Conservation (phyloP, 30 jellyfish, hydroid and myxozoan species). For the Pelagia noctiluca region DNA sequence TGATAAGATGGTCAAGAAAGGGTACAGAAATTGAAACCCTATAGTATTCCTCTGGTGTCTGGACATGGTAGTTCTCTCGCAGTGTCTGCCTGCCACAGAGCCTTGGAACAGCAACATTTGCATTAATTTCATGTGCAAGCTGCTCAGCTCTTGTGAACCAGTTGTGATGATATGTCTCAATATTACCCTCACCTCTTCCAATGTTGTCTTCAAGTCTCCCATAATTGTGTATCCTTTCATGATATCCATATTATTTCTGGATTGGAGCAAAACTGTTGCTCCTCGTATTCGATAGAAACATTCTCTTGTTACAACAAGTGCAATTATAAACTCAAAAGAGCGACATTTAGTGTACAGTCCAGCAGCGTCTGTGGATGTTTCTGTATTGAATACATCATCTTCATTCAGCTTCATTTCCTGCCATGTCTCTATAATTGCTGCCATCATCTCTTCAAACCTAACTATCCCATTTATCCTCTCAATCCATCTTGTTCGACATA, state of each 20-base stretch:
- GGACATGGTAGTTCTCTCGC: slow-evolving; percentile 37
- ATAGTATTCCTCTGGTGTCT: slow-evolving; percentile 38
- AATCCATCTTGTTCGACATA: slow-evolving; percentile 60
- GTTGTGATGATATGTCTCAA: background rate
- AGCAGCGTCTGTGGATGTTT: slow-evolving; percentile 39
- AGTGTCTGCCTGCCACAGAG: slow-evolving; percentile 18
- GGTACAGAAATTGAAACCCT: slow-evolving; percentile 42
- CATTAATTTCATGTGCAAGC: slow-evolving; percentile 34
- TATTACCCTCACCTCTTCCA: slow-evolving; percentile 33
- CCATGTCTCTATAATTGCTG: slow-evolving; percentile 37
- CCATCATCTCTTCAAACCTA: slow-evolving; percentile 22
- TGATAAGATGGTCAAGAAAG: slow-evolving; percentile 48
- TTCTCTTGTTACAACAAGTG: slow-evolving; percentile 40
- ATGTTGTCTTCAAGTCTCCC: background rate
- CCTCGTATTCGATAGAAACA: slow-evolving; percentile 19
- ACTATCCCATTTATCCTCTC: slow-evolving; percentile 66
- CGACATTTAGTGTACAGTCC: slow-evolving; percentile 25
- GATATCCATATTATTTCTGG: slow-evolving; percentile 7
- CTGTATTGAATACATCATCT: slow-evolving; percentile 30
- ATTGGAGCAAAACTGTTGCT: slow-evolving; percentile 24
- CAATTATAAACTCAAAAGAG: slow-evolving; percentile 37
- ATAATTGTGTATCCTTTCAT: slow-evolving; percentile 20
- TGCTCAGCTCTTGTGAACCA: slow-evolving; percentile 28
- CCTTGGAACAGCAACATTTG: slow-evolving; percentile 35
- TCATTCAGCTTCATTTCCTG: slow-evolving; percentile 42